Base-by-base conservation (phyloP, 2,888 invertebrate genomes). In the Entomobrya multifasciata region DNA sequence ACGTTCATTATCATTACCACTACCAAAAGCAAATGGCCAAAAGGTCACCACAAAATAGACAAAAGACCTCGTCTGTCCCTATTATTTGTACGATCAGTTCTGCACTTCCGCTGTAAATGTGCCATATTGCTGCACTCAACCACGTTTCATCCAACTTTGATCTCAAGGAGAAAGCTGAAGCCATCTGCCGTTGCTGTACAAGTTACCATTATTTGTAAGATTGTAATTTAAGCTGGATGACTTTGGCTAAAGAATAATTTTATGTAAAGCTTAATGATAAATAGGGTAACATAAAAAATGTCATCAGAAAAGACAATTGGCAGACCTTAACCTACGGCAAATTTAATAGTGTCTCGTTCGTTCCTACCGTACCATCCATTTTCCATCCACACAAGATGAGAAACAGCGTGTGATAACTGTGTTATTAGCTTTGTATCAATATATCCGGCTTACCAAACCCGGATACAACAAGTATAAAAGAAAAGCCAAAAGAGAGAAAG, bases 311-410 rank as follows among this genome's bases (percentile, higher is more conserved):
- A 65, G 22, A 22, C 10, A 57, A 57, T 57, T 65, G 30, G 36
- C 65, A 41, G 3, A 65, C 30, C 65, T 65, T 17, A 65, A 65
- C 65, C 17, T 41, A 36, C 6, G 65, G 36, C 20, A n/a, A 67
- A 6, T 36, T 36, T 36, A n/a, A n/a, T n/a, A n/a, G n/a, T n/a
- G n/a, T n/a, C n/a, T n/a, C n/a, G n/a, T n/a, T n/a, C n/a, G n/a
- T n/a, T n/a, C n/a, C n/a, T n/a, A n/a, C n/a, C n/a, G n/a, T n/a
- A n/a, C n/a, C n/a, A n/a, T n/a, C n/a, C n/a, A n/a, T n/a, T n/a
- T n/a, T n/a, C n/a, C n/a, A n/a, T n/a, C n/a, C n/a, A n/a, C n/a
- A 36, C 36, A 36, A 36, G 36, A 36, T 36, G 36, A 52, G n/a
- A n/a, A n/a, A n/a, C n/a, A n/a, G n/a, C n/a, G n/a, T n/a, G n/a